Evolutionary conservation across 2,797 vertebrate species (phyloP), one percentile per base, ranked within the genome.

Genomic region (Sternarchorhynchus goeldii): DNA sequence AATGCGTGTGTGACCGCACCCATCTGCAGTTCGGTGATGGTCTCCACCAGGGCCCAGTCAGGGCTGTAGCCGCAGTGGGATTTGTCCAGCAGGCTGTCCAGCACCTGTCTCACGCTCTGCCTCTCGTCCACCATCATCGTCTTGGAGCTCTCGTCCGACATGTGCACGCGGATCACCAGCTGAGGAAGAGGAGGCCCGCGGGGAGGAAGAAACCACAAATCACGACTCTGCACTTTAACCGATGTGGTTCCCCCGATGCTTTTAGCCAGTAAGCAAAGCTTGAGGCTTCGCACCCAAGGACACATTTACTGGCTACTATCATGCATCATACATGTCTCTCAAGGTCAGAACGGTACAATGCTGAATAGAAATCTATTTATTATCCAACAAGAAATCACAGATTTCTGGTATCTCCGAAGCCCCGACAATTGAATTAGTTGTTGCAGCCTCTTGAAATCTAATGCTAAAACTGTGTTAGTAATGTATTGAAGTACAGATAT

Each of bases 81-180:
- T 85, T 99, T 99, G 84, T 99, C 97, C 93, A 97, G 94, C 87
- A 99, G 90, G 90, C 95, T 98, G 87, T 98, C 97, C 90, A 99
- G 92, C 78, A 99, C 97, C 93, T 99, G 97, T 83, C 96, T 94
- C 85, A 98, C 97, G 0, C 95, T 95, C 88, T 99, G 97, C 77
- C 97, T 93, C 92, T 99, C 97, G 7, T 99, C 97, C 87, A 99
- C 97, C 97, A 99, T 99, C 97, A 99, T 98, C 31, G 97, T 99
- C 91, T 99, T 99, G 78, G 97, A 98, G 89, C 97, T 99, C 88
- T 98, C 97, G 59, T 99, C 97, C 3, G 97, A 97, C 96, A 99
- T 97, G 88, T 98, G 96, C 75, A 98, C 96, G 88, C 97, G 91
- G 87, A 99, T 98, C 85, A 99, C 97, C 91, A 99, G 91, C 97